Percentiles rank a stretch among this genome's conserved stretches.
These are phyloP conservation scores for Dichetophora obliterata DNA, from an alignment of 2,888 invertebrate species.

Conservation along the genomic window DNA sequence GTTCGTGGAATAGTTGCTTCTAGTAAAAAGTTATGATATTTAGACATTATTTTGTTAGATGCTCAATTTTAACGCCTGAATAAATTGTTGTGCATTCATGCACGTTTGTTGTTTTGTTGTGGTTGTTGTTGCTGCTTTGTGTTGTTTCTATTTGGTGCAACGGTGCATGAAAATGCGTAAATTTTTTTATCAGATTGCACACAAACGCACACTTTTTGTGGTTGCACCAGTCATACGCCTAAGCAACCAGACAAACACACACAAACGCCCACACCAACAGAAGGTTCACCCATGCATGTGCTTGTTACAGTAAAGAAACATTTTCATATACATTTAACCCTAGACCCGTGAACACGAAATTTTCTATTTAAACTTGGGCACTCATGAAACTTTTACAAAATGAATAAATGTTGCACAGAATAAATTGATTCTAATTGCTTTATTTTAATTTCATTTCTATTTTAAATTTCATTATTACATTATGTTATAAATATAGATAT, in stretches of 20 bases:
- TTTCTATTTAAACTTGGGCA: too few relatives aligned
- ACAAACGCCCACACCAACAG: neutral
- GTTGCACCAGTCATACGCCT: neutral
- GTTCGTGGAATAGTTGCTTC: neutral
- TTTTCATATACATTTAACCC: too few relatives aligned
- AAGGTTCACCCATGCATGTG: too few relatives aligned
- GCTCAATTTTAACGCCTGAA: constrained; percentile 6
- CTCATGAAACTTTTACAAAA: too few relatives aligned
- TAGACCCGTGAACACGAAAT: too few relatives aligned
- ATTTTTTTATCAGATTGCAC: neutral
- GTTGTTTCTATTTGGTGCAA: neutral
- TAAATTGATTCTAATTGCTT: too few relatives aligned
- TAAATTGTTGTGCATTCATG: neutral
- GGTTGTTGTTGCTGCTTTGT: neutral
- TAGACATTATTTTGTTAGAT: neutral
- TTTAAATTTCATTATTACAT: too few relatives aligned
- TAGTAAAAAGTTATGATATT: neutral
- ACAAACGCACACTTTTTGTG: neutral
- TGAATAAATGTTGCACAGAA: too few relatives aligned
- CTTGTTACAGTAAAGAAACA: too few relatives aligned
- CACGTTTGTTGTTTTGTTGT: neutral
- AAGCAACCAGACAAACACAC: neutral
- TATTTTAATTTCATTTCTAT: too few relatives aligned
- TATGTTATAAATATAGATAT: too few relatives aligned
- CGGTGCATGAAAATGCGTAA: constrained; percentile 3